Evolutionary conservation across 2,888 invertebrate genomes (phyloP), one percentile per base, ranked within the genome.

Genomic region (Crocallis elinguaria): DNA sequence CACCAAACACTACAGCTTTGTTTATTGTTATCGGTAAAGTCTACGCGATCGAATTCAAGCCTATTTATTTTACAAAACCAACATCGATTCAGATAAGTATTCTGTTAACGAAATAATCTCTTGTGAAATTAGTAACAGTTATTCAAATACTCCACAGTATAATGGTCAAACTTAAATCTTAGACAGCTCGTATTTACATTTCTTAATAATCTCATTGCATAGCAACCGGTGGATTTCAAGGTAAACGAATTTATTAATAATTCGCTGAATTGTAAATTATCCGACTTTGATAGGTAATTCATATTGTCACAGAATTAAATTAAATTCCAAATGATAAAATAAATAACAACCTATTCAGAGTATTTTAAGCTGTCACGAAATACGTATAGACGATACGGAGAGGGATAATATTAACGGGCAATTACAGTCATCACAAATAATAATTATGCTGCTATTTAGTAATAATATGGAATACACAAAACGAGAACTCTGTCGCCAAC

Each of bases 171-270:
- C 48, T 49, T 29, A 38, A 39, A 48, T 53, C 43, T 46, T 42
- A 61, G 62, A 66, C 71, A 67, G 64, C 64, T 60, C 63, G 57
- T 75, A 75, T 79, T 77, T 78, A 78, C 69, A 77, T 78, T 79
- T 79, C 69, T 70, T 75, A 74, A 77, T 70, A 57, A 77, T 73
- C 80, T 75, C 86, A 74, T 85, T 83, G 86, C 82, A 86, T 85
- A 84, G 86, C 82, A 86, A 86, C 86, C 64, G 72, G 71, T 74
- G 45, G 67, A 69, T 79, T 72, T 85, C 86, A 87, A 88, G 85
- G 86, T 73, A 79, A 82, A 69, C 77, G 61, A 69, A 81, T 83
- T 80, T 75, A 79, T 80, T 73, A 82, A 82, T 83, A 79, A 73
- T 72, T 79, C 67, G 66, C 60, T 71, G 75, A 81, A 79, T 79